Percentiles rank a stretch among this genome's conserved stretches.
Conservation (phyloP, 2,797 vertebrate genomes). For the Mormyrus proboscirostris region DNA sequence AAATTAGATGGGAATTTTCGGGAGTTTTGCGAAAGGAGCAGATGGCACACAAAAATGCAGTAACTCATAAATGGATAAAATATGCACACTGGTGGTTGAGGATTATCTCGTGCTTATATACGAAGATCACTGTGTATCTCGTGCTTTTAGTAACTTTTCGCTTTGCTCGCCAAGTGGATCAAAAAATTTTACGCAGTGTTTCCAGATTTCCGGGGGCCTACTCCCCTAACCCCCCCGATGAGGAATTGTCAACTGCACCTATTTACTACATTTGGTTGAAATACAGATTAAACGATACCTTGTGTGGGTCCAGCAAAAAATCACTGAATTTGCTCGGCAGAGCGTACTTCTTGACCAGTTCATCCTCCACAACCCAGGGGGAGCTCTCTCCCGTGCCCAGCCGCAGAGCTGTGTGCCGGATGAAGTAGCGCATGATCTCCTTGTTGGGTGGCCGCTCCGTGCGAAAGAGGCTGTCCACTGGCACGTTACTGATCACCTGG, state of each 20-base stretch:
- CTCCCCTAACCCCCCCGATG: neutral
- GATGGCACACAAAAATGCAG: neutral
- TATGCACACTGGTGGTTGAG: neutral
- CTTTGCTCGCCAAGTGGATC: neutral
- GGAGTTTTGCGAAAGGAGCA: neutral
- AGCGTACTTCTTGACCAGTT: constrained; percentile 85
- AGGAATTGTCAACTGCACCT: neutral
- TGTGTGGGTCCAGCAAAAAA: constrained; percentile 91
- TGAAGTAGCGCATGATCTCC: constrained; percentile 97
- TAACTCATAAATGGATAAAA: neutral
- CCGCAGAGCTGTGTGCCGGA: constrained; percentile 83
- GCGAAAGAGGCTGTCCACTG: constrained; percentile 80
- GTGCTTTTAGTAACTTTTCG: neutral
- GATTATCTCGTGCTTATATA: neutral
- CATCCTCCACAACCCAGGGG: constrained; percentile 96
- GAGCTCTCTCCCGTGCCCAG: constrained; percentile 87
- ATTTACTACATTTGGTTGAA: neutral
- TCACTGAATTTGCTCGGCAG: constrained; percentile 96
- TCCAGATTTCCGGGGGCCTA: neutral
- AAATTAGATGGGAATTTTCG: neutral
- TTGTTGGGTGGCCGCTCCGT: constrained; percentile 96
- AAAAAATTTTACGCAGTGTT: neutral
- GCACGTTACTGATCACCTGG: constrained; percentile 87
- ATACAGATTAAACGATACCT: constrained; percentile 60
- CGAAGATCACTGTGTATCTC: neutral